Evolutionary conservation across 1,140 invertebrate species (phyloP), one percentile per base, ranked within the genome.

Genomic region (Cephus cinctus): DNA sequence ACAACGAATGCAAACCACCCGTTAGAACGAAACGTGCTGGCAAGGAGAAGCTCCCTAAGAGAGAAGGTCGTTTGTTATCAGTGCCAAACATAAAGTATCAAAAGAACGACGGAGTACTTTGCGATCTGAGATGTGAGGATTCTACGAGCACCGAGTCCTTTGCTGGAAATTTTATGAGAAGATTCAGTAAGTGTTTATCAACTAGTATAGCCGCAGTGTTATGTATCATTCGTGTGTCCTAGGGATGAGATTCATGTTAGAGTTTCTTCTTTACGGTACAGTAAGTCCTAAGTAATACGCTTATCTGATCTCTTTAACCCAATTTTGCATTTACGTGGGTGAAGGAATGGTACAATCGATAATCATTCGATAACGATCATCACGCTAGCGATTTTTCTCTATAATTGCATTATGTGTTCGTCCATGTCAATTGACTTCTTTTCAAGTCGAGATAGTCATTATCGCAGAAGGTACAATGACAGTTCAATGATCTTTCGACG

Each of bases 121-220:
- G 60, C 52, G 73, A 69, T 47, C 57, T 62, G 30, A 58, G 56
- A 43, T 64, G 63, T 62, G 75, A 73, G 16, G 35, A 39, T 49
- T 43, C 60, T 61, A 50, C 67, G 55, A 64, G 73, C 68, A 57
- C 52, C 75, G 62, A 73, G 76, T 56, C 82, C 39, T 85, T 86
- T 73, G 81, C 84, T 53, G 83, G 85, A 61, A 86, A 82, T 79
- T 77, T 90, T 59, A 87, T 88, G 78, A 82, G 87, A 70, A 83
- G 86, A 80, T 88, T 90, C 83, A 89, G 88, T 91, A 89, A 91
- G 89, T 91, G 81, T 81, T 59, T 58, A 57, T 54, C 38, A 56
- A 56, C 49, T 64, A 69, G 56, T 12, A n/a, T 27, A 27, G 6
- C 6, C 25, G 25, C 54, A 69, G 58, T 63, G 60, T 46, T 41